phyloP scores from a whole-genome alignment of 2,797 vertebrate species.

The Pachyuromys duprasi region DNA sequence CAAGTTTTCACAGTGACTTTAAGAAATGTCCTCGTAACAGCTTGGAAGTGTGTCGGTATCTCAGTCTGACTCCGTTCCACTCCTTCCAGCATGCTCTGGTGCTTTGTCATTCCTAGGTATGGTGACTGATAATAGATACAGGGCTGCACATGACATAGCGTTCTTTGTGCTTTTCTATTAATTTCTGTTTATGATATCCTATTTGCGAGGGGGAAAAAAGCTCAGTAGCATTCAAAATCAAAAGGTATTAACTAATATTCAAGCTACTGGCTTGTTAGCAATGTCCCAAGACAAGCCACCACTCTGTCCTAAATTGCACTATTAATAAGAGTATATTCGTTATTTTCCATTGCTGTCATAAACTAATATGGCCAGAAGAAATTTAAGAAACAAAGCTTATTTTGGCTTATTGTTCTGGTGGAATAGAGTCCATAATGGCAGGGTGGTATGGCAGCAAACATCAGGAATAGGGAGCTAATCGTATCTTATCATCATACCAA shows the following conservation, averaged over 20 bases:
- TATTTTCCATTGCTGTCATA: not conserved
- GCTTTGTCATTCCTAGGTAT: not conserved
- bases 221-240: slow-evolving; percentile 37
- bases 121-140: not conserved
- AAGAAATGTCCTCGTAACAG: slow-evolving; percentile 53
- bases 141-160: not conserved
- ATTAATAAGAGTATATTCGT: not conserved
- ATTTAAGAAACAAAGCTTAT: not conserved
- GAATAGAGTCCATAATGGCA: not conserved
- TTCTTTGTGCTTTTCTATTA: slow-evolving; percentile 22
- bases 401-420: not conserved
- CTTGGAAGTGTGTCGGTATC: not conserved
- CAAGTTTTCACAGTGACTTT: slow-evolving; percentile 65
- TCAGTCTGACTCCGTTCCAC: not conserved
- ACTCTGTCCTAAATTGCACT: not conserved
- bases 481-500: not conserved
- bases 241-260: not conserved
- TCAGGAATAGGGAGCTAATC: not conserved
- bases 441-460: too few species aligned
- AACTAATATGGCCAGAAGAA: not conserved
- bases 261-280: not conserved
- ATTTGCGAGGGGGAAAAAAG: slow-evolving; percentile 11
- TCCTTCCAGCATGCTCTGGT: not conserved
- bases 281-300: not conserved
- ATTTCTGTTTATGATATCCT: slow-evolving; percentile 29